A percentile compares a stretch with the other conserved stretches of the same genome.
Evolutionary conservation across 2,888 invertebrate genomes (phyloP).

Genomic region (Crossocerus cetratus): DNA sequence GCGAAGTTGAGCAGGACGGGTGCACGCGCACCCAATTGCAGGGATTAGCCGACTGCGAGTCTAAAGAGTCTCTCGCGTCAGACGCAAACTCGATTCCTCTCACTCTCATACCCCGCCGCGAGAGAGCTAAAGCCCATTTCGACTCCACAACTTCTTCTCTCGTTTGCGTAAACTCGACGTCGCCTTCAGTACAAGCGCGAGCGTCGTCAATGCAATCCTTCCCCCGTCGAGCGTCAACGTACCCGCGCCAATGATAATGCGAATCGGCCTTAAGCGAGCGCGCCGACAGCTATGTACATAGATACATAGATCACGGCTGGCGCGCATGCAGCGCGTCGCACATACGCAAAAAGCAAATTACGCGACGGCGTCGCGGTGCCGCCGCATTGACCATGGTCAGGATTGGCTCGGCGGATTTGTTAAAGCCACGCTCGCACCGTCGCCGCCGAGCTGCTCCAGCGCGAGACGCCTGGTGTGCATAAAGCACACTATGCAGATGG

Average conservation of each 20-base stretch:
- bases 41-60: neutral
- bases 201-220: too few relatives aligned
- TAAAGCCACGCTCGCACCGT: conserved; percentile 10
- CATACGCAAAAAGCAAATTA: conserved; percentile 34
- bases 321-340: conserved; percentile 2
- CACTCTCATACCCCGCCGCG: too few relatives aligned
- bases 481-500: too few relatives aligned
- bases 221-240: neutral
- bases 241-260: neutral
- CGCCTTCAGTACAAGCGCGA: too few relatives aligned
- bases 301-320: neutral
- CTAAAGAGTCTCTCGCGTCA: too few relatives aligned
- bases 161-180: too few relatives aligned
- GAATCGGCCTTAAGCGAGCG: neutral
- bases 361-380: conserved; percentile 22
- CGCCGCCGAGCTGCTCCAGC: too few relatives aligned
- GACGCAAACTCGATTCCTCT: too few relatives aligned
- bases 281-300: neutral
- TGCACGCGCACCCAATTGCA: neutral
- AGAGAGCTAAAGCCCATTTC: neutral
- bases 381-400: conserved; percentile 58
- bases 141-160: neutral
- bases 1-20: neutral
- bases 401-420: conserved; percentile 58
- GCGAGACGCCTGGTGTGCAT: too few relatives aligned